Percentiles rank a stretch among this genome's conserved stretches.
These are phyloP conservation scores for Hyposoter didymator DNA, from an alignment of 2,888 invertebrate genomes.

Conservation along the genomic window DNA sequence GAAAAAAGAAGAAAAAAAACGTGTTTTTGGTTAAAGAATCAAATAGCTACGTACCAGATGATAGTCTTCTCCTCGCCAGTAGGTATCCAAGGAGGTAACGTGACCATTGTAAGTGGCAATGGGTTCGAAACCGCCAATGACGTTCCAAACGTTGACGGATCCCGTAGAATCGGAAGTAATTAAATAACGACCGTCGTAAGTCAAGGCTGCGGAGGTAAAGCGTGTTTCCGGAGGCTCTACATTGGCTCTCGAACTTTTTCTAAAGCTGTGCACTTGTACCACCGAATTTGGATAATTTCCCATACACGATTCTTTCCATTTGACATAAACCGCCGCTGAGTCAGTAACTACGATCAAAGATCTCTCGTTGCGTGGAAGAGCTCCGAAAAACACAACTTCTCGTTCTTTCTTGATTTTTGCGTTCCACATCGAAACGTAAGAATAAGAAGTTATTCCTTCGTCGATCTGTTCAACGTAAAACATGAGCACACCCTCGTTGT, in stretches of 20 bases:
- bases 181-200: slow-evolving; percentile 83
- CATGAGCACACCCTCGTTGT: slow-evolving; percentile 76
- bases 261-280: slow-evolving; percentile 72
- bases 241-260: slow-evolving; percentile 70
- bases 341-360: slow-evolving; percentile 79
- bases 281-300: slow-evolving; percentile 26
- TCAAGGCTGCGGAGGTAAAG: slow-evolving; percentile 79
- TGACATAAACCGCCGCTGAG: slow-evolving; percentile 74
- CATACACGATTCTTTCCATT: slow-evolving; percentile 68
- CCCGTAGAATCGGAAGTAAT: slow-evolving; percentile 83
- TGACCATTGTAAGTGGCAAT: slow-evolving; percentile 78
- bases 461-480: slow-evolving; percentile 56
- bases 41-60: slow-evolving; percentile 73
- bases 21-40: neutral
- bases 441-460: neutral
- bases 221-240: slow-evolving; percentile 72
- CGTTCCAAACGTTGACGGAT: slow-evolving; percentile 83
- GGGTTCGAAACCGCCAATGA: slow-evolving; percentile 74
- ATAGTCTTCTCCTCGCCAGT: slow-evolving; percentile 77
- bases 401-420: slow-evolving; percentile 70
- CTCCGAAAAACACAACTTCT: slow-evolving; percentile 75
- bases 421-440: slow-evolving; percentile 75
- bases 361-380: slow-evolving; percentile 72
- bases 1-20: neutral
- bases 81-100: slow-evolving; percentile 80